Evolutionary conservation across 2,888 invertebrate genomes (phyloP).

Genomic region (Microctonus brassicae): DNA sequence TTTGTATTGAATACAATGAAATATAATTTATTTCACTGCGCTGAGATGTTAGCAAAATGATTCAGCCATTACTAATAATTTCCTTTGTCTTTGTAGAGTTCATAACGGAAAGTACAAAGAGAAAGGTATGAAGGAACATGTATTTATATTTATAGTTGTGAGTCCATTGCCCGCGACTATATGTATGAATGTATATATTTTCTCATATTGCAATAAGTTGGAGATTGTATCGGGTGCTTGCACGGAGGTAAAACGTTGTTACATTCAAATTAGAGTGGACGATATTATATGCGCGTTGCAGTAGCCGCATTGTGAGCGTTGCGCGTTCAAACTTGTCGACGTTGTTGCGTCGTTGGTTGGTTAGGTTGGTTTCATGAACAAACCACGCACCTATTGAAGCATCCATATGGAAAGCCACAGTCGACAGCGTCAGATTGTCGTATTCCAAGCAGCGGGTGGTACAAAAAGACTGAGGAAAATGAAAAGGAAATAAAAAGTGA

Average conservation of each 20-base stretch:
- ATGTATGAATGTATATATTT: neutral
- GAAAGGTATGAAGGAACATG: neutral
- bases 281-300: constrained; percentile 65
- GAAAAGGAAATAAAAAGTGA: neutral
- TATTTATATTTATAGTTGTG: neutral
- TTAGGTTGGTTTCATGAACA: constrained; percentile 32
- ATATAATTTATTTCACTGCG: neutral
- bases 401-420: constrained; percentile 30
- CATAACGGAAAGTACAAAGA: neutral
- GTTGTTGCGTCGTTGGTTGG: no score
- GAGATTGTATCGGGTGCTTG: constrained; percentile 66
- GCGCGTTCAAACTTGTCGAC: constrained; percentile 20
- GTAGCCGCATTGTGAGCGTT: constrained; percentile 49
- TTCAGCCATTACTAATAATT: constrained; percentile 27
- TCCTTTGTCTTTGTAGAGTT: constrained; percentile 3
- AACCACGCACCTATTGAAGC: constrained; percentile 40
- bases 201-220: constrained; percentile 33
- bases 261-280: constrained; percentile 70
- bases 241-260: constrained; percentile 67
- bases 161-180: neutral
- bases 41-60: neutral
- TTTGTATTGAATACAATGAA: no score
- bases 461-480: constrained; percentile 27
- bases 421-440: constrained; percentile 33
- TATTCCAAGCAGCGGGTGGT: constrained; percentile 67